phyloP scores from a whole-genome alignment of 2,888 invertebrate species.

The Girardia tigrina region DNA sequence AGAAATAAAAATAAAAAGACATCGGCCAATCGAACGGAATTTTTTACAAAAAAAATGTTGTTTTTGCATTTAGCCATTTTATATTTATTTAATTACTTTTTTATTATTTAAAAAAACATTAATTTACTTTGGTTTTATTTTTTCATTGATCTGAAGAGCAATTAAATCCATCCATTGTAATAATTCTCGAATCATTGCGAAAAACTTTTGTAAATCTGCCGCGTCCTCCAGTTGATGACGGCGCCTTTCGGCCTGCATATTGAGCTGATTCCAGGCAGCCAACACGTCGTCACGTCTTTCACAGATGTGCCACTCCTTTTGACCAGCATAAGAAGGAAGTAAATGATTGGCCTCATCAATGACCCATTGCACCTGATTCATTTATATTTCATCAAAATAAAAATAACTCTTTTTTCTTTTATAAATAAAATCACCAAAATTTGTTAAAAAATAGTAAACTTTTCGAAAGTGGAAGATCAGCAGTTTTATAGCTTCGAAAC shows the following conservation, averaged over 20 bases:
- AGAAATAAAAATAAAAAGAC: too few relatives aligned
- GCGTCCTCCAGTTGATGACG: constrained; percentile 76
- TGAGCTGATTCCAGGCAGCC: constrained; percentile 83
- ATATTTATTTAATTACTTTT: too few relatives aligned
- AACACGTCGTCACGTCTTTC: constrained; percentile 84
- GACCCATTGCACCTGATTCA: constrained; percentile 42
- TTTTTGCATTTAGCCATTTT: too few relatives aligned
- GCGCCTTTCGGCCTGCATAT: constrained; percentile 50
- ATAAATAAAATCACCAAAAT: too few relatives aligned
- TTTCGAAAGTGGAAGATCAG: too few relatives aligned
- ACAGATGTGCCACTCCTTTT: constrained; percentile 87
- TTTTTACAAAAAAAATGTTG: too few relatives aligned
- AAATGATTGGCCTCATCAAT: constrained; percentile 60
- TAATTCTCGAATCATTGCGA: constrained; percentile 86
- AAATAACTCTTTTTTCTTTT: too few relatives aligned
- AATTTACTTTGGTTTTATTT: neutral
- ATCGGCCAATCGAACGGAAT: too few relatives aligned
- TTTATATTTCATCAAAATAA: too few relatives aligned
- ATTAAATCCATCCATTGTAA: constrained; percentile 84
- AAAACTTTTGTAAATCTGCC: constrained; percentile 81
- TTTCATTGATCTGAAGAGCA: neutral
- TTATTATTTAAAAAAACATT: too few relatives aligned
- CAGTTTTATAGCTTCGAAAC: too few relatives aligned
- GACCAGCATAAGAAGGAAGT: constrained; percentile 87
- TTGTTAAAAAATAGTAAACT: too few relatives aligned